A percentile compares a stretch with the other conserved stretches of the same genome.
phyloP scores from a whole-genome alignment of 53 echinoderm and acorn worm species.

The Stichopus horrens region DNA sequence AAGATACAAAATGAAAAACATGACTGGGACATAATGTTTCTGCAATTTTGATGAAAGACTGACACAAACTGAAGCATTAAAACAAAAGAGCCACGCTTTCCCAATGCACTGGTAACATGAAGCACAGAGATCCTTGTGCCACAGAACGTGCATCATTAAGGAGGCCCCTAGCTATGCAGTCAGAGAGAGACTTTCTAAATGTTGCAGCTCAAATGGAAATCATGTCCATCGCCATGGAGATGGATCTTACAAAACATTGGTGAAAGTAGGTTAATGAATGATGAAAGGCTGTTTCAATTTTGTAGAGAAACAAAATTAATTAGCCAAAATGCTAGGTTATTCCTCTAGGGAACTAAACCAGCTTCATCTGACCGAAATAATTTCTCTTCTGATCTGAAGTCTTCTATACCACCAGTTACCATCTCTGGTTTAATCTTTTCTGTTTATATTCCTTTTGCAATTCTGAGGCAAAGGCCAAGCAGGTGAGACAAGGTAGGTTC shows the following conservation, averaged over 20 bases:
- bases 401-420: not conserved
- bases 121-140: too few species aligned
- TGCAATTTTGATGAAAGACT: too few species aligned
- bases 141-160: not conserved
- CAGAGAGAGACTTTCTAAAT: not conserved
- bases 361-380: not conserved
- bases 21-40: too few species aligned
- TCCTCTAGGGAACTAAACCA: not conserved
- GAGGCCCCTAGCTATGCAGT: not conserved
- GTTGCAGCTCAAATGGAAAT: not conserved
- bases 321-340: not conserved
- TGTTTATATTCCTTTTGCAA: not conserved
- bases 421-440: not conserved
- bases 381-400: not conserved
- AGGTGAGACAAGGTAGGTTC: not conserved
- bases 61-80: too few species aligned
- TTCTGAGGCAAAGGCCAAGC: not conserved
- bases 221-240: not conserved
- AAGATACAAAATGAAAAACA: too few species aligned
- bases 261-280: slow-evolving; percentile 26
- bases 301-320: slow-evolving; percentile 9
- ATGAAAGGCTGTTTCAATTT: slow-evolving; percentile 11
- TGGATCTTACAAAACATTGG: not conserved
- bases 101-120: too few species aligned
- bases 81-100: too few species aligned